phyloP scores from a whole-genome alignment of 2,888 invertebrate species.

The Leptinotarsa peninsularis region DNA sequence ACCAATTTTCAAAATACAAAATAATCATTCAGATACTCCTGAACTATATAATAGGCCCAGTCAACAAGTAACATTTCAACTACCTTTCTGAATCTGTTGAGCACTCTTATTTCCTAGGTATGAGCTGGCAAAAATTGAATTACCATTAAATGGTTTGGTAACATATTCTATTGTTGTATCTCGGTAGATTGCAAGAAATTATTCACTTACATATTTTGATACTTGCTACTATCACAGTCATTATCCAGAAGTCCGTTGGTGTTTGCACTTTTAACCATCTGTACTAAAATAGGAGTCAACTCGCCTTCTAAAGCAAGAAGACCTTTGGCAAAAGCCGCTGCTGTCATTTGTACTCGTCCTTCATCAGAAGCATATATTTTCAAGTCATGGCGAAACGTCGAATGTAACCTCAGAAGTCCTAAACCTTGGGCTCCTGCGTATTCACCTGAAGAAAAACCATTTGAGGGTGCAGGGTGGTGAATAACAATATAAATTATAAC shows the following conservation, averaged over 20 bases:
- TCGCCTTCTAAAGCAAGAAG: conserved; percentile 97
- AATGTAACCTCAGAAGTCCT: conserved; percentile 93
- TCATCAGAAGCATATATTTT: conserved; percentile 99
- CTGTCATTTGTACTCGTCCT: conserved; percentile 99
- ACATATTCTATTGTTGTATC: no score
- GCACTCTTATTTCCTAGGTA: no score
- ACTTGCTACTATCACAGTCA: conserved; percentile 96
- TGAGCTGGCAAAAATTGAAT: no score
- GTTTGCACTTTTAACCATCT: conserved; percentile 99
- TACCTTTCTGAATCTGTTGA: no score
- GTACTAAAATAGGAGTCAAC: conserved; percentile 97
- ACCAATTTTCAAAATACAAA: no score
- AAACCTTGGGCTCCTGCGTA: conserved; percentile 95
- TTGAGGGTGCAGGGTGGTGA: background rate
- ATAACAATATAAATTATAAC: background rate
- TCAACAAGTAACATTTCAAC: no score
- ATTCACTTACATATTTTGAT: conserved; percentile 86
- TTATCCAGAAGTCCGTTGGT: conserved; percentile 98
- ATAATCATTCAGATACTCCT: no score
- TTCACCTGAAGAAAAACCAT: conserved; percentile 69
- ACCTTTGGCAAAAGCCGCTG: conserved; percentile 99
- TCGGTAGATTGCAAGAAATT: background rate
- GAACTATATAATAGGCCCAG: no score
- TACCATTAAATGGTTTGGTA: no score
- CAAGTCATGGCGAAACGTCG: conserved; percentile 97